Evolutionary conservation across 2,888 invertebrate species (phyloP), one percentile per base, ranked within the genome.

Genomic region (Caenorhabditis doughertyi): DNA sequence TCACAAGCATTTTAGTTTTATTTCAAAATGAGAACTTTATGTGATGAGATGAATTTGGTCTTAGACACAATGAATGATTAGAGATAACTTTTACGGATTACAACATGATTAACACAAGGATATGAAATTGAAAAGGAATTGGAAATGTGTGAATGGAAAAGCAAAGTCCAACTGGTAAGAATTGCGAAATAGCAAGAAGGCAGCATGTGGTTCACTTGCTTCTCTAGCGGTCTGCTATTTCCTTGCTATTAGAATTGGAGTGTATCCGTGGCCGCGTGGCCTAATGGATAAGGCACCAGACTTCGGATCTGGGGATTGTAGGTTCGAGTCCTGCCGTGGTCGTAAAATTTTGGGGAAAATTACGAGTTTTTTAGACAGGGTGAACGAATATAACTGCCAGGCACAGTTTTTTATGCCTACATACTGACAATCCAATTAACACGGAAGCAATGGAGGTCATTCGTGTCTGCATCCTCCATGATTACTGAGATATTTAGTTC

Each of bases 201-300:
- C 32, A 56, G 32, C n/a, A 21, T n/a, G 18, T 32, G 32, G 32
- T 32, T 32, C 11, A 35, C 4, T 35, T 21, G 21, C n/a, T 13
- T 21, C 5, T 39, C 25, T 39, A 5, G 60, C 1, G 23, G 23
- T 42, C 21, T 21, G 8, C 35, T 32, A 35, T 56, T 56, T 56
- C 8, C 18, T 2, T 35, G 32, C 18, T 35, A 7, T 56, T 9
- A 3, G 18, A 35, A 13, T 18, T 21, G 21, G 2, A 23, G 4
- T 49, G 21, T 5, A 16, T 3, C 23, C 7, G 74, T 64, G 86
- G 84, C 84, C 84, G 86, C 85, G 85, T 86, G 86, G 85, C 86
- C 84, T 76, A 84, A 85, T 86, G 85, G 85, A 87, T 86, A 86
- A 84, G 80, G 85, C 86, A 83, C 83, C 83, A 83, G 86, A 86